Base-by-base conservation (phyloP, 1,140 invertebrate species). In the Gryon sp. region DNA sequence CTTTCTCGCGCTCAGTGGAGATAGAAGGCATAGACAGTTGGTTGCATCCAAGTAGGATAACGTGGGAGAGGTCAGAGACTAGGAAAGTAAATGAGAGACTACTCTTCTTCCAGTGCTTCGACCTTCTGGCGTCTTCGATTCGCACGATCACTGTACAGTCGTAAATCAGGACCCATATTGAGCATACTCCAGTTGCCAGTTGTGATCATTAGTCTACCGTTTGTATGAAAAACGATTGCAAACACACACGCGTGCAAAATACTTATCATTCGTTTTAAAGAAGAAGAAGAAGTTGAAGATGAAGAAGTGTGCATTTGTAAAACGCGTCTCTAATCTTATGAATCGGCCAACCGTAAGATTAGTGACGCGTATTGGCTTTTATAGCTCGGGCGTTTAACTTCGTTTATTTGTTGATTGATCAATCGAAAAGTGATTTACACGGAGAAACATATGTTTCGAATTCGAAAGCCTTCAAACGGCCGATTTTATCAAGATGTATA, bases 11-110 rank as follows among this genome's bases (percentile, higher is more conserved):
- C 60, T 70, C 69, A 11, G 40, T 14, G 43, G 15, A 53, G 70
- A 74, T 74, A 59, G 43, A 73, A 68, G 50, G 26, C 46, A 76
- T 43, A 66, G 62, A 68, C 74, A 69, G 63, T 60, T 62, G 59
- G 59, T 41, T 70, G 26, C 26, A 66, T 55, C 78, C 66, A 62
- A 72, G 53, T 68, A n/a, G 75, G 48, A 76, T 73, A 78, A 82
- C 80, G 80, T 82, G 80, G 80, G 78, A 82, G 78, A 82, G 80
- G 79, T 80, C 80, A 79, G 70, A 74, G 65, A 73, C 70, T 78
- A 76, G 62, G 76, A 75, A 82, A 80, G 69, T 77, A 78, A 82
- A 78, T 76, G 75, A 78, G 65, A 70, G 70, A 57, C 70, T 70
- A 72, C 76, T 75, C 68, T 69, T 69, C 77, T 72, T 63, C 52